Base-by-base conservation (phyloP, 2,113 vertebrate species). In the Xenotilapia leptura region DNA sequence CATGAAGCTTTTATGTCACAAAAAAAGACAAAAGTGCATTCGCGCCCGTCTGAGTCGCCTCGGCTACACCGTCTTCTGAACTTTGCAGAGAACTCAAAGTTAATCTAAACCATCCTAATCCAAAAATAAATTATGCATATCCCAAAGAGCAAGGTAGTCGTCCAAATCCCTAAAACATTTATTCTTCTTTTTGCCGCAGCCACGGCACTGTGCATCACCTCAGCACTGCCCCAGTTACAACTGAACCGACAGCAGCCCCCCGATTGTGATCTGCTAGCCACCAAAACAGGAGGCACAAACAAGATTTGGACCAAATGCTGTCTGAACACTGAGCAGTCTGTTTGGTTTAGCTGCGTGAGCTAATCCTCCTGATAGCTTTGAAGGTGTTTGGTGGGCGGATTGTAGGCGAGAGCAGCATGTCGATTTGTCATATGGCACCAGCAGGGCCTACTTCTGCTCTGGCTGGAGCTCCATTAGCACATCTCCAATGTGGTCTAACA, bases 371-470 rank as follows among this genome's bases (percentile, higher is more conserved):
- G 92, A 91, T 94, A 93, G 92, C 91, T 94, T 91, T 90, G 94
- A 94, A 93, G 95, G 94, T 91, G 94, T 95, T 85, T 89, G 91
- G 95, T 96, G 94, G 95, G 96, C 89, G 95, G 94, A 91, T 87
- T 86, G 94, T 95, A 94, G 96, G 95, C 95, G 91, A 94, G 90
- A 96, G 94, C 94, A 95, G 93, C 95, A 94, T 92, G 94, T 93
- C 89, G 92, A 92, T 95, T 95, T 92, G 95, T 95, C 95, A 95
- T 94, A 95, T 94, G 94, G 95, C 94, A 92, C 94, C 95, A 92
- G 90, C 94, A 93, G 95, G 93, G 89, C 93, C 90, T 86, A 92
- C 93, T 93, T 94, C 93, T 94, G 93, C 93, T 95, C 93, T 88
- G 94, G 93, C 94, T 94, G 92, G 83, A 91, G 93, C 91, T 93